Evolutionary conservation across 2,797 vertebrate genomes (phyloP).

Genomic region (Labeo calbasu): DNA sequence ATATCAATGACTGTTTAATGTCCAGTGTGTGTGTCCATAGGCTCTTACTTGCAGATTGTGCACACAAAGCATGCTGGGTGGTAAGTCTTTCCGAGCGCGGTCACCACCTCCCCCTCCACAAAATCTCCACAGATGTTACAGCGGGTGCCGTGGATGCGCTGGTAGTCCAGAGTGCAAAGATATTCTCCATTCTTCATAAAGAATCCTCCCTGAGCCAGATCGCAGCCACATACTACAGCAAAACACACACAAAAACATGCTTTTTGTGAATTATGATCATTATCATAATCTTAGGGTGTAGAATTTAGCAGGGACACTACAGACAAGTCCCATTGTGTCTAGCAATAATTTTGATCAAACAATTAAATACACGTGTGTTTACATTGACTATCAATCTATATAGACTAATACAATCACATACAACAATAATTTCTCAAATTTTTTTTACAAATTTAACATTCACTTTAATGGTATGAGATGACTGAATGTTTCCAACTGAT

Average conservation of each 20-base stretch:
- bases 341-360: too few relatives aligned
- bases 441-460: too few relatives aligned
- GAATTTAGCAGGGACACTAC: neutral
- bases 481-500: too few relatives aligned
- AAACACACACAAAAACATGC: conserved; percentile 30
- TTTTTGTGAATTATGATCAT: neutral
- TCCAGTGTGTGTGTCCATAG: neutral
- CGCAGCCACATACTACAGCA: conserved; percentile 91
- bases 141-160: conserved; percentile 91
- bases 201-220: conserved; percentile 93
- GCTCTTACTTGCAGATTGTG: conserved; percentile 91
- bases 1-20: neutral
- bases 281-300: neutral
- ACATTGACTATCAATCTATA: too few relatives aligned
- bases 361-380: too few relatives aligned
- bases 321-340: neutral
- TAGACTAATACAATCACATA: too few relatives aligned
- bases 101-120: conserved; percentile 95
- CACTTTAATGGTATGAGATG: too few relatives aligned
- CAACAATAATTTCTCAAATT: too few relatives aligned
- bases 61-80: conserved; percentile 96
- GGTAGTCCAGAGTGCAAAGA: conserved; percentile 95
- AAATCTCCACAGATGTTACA: conserved; percentile 95
- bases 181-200: conserved; percentile 92
- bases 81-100: conserved; percentile 93